Evolutionary conservation across 64 coral and sea anemone species (phyloP), one percentile per base, ranked within the genome.

Genomic region (Porites lutea): DNA sequence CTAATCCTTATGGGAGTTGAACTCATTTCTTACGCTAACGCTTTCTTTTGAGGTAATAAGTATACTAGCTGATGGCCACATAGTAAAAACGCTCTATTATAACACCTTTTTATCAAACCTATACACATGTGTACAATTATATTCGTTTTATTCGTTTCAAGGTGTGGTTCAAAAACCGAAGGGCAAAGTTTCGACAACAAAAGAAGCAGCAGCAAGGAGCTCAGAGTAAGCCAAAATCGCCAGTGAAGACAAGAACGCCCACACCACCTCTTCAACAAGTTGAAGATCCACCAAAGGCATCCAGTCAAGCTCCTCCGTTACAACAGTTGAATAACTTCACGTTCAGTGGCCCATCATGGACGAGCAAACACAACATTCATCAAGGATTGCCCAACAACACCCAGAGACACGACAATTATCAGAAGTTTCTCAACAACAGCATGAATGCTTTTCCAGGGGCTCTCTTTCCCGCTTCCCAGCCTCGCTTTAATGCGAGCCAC

Each of bases 131-230:
- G 1, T 37, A 37, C 27, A 37, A 37, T 37, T 37, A 37, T 1
- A 37, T 37, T 37, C 27, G 27, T 37, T 37, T 37, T 37, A 37
- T 37, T 37, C 27, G 27, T 72, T 65, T 3, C 13, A 7, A 96
- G 95, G 95, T 96, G 46, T 96, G 95, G 95, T 96, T 96, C 61
- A 96, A 96, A 88, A 96, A 96, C 88, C 90, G 92, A 91, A 87
- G 95, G 75, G 95, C 95, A 1, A 96, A 96, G 73, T 89, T 91
- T 74, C 91, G 95, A 46, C 95, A 96, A 59, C 95, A 93, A 74
- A 91, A 89, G 49, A 96, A 96, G 79, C 83, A 88, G 18, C 82
- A 92, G 47, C 83, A 79, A 48, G 93, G 85, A 13, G 66, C 79
- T 70, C 92, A 93, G 50, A 94, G 89, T 23, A 86, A 82, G 11